Conservation (phyloP, 2,888 invertebrate genomes). For the Biston stratarius region DNA sequence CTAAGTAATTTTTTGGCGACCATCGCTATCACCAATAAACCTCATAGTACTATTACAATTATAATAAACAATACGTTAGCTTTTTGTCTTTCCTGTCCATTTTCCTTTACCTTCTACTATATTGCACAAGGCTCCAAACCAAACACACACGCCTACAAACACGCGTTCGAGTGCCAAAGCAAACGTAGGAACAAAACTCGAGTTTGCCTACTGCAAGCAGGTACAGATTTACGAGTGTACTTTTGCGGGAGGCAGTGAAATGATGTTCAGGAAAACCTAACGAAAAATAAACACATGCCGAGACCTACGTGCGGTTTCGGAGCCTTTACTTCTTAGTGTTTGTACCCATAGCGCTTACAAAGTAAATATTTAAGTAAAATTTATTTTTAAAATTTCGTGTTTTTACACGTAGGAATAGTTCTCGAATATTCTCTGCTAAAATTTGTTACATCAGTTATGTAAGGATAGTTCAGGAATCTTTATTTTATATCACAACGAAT, state of each 20-base stretch:
- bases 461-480: too few species aligned
- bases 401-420: background rate
- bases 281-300: conserved; percentile 19
- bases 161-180: conserved; percentile 59
- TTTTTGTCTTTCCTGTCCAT: too few species aligned
- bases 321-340: conserved; percentile 5
- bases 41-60: too few species aligned
- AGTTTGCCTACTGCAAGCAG: conserved; percentile 43
- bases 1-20: too few species aligned
- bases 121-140: conserved; percentile 42
- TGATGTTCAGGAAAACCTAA: conserved; percentile 24
- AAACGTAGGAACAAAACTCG: conserved; percentile 50
- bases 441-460: background rate
- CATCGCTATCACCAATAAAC: too few species aligned
- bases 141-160: conserved; percentile 53
- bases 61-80: too few species aligned
- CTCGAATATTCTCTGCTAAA: background rate
- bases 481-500: too few species aligned
- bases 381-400: background rate
- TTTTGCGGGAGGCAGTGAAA: conserved; percentile 30
- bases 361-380: conserved; percentile 1
- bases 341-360: background rate
- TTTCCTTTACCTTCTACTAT: background rate
- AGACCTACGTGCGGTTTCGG: conserved; percentile 1
- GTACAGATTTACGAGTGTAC: conserved; percentile 35